Base-by-base conservation (phyloP, 2,113 vertebrate species). In the Panurus biarmicus region DNA sequence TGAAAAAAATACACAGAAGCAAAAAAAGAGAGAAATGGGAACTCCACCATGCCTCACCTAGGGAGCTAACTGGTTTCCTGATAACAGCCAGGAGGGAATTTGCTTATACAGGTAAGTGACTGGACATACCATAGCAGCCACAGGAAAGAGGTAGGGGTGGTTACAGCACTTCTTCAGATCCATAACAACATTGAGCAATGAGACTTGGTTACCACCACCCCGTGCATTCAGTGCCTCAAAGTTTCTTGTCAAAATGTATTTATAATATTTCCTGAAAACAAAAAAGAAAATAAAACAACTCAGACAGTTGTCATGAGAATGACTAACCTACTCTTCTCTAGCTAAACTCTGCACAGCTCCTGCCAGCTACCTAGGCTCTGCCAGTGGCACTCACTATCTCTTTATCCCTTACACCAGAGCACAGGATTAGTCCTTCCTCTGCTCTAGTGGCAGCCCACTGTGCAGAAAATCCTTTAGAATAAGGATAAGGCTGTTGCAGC, bases 141-240 rank as follows among this genome's bases (percentile, higher is more conserved):
- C 98, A 16, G 99, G 99, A 85, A 99, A 99, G 95, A 99, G 99
- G 97, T 99, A 99, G 17, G 99, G 99, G 92, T 99, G 99, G 93
- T 99, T 99, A 97, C 99, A 99, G 97, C 99, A 99, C 95, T 99
- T 99, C 97, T 99, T 99, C 72, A 99, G 98, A 97, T 99, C 99
- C 99, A 99, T 99, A 93, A 99, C 99, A 92, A 99, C 99, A 20
- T 99, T 99, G 44, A 99, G 98, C 85, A 99, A 96, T 48, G 99
- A 99, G 16, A 99, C 99, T 95, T 99, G 99, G 97, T 99, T 99
- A 90, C 99, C 99, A 66, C 99, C 99, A 65, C 99, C 99, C 12
- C 99, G 98, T 60, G 99, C 98, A 96, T 99, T 99, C 95, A 99
- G 97, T 18, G 99, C 99, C 76, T 99, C 99, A 53, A 99, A 99